Percentiles rank a stretch among this genome's conserved stretches.
Conservation (phyloP, 2,113 vertebrate species). For the Hippocampus barbouri region DNA sequence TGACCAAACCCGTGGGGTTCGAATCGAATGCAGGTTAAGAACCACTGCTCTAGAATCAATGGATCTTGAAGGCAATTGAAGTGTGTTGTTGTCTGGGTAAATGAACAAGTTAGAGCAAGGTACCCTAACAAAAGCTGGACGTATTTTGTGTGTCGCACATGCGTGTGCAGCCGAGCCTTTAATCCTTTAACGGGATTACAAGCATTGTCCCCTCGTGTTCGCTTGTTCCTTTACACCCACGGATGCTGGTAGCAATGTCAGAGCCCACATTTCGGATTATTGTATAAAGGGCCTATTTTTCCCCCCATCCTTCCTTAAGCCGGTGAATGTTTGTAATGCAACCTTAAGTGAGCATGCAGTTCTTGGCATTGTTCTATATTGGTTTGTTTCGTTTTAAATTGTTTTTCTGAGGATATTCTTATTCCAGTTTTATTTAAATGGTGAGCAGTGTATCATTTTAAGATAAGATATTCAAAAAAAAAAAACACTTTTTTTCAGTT, state of each 20-base stretch:
- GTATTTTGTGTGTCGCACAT: conserved; percentile 22
- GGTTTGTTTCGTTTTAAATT: background rate
- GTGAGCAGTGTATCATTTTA: too few species aligned
- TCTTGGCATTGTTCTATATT: background rate
- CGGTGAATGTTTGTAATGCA: conserved; percentile 1
- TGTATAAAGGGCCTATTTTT: conserved; percentile 30
- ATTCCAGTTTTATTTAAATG: background rate
- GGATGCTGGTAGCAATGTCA: conserved; percentile 49
- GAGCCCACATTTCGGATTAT: conserved; percentile 53
- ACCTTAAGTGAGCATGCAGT: background rate
- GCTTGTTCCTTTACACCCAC: conserved; percentile 56
- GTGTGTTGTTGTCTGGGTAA: conserved; percentile 32
- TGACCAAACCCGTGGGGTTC: too few species aligned
- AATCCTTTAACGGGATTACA: conserved; percentile 71
- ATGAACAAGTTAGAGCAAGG: conserved; percentile 45
- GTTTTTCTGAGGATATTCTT: background rate
- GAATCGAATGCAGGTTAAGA: too few species aligned
- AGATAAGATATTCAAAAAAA: too few species aligned
- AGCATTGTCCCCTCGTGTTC: conserved; percentile 63
- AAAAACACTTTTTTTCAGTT: too few species aligned
- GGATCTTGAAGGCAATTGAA: conserved; percentile 16
- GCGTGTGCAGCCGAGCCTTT: conserved; percentile 30
- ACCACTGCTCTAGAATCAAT: conserved; percentile 6
- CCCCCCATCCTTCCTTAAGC: conserved; percentile 2
- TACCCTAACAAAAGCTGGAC: conserved; percentile 37